Base-by-base conservation (phyloP, 2,113 vertebrate species). In the Etheostoma spectabile region DNA sequence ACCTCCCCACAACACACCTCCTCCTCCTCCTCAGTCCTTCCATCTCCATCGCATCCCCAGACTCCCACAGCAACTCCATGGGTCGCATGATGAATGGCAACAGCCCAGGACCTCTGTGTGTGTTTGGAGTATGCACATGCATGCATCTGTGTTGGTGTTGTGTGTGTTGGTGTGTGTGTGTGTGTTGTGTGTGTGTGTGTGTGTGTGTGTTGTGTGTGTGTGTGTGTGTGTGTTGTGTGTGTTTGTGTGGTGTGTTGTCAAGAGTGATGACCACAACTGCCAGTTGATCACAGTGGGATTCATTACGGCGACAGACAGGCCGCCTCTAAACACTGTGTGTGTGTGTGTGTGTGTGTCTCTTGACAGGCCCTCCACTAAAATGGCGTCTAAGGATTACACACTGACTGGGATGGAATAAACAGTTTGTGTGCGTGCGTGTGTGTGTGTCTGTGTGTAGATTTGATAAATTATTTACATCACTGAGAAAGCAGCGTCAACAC, bases 401-500 rank as follows among this genome's bases (percentile, higher is more conserved):
- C 95, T 94, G 96, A 91, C 94, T 94, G 94, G 96, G 94, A 96
- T 91, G 95, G 95, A 98, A 98, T 97, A 98, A 99, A 98, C 96
- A 97, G 95, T 93, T 33, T 77, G 70, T 95, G 95, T 96, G 30
- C 4, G 96, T 94, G 48, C 46, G 81, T 93, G 73, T 75, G 61
- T 62, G 73, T 73, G 65, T 84, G 77, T 93, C 94, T 92, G 95
- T 95, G 96, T 96, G 96, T 93, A 89, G 93, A 95, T 96, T 96
- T 98, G 97, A 99, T 99, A 97, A 97, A 99, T 99, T 98, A 99
- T 99, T 99, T 99, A 98, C 97, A 97, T 96, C 95, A 89, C 74
- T 93, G 93, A 95, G 95, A 96, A 92, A 96, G 97, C 97, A 96
- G 96, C 91, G 90, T 95, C 95, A 95, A 96, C 96, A 97, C 97